phyloP scores from a whole-genome alignment of 2,797 vertebrate genomes.

The Peromyscus attwateri region DNA sequence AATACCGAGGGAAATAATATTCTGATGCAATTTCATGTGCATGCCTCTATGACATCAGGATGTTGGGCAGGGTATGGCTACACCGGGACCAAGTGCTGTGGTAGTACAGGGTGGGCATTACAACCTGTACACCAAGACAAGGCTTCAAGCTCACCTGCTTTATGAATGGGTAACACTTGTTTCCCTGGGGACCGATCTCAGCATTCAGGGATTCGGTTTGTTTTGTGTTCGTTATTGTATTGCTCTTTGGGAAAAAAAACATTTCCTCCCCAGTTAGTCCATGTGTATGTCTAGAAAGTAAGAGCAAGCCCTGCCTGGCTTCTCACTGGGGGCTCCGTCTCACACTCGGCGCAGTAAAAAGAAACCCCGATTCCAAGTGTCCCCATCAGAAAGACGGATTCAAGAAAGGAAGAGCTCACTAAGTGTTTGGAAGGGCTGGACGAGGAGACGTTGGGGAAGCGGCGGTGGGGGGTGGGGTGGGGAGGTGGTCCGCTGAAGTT shows the following conservation, averaged over 20 bases:
- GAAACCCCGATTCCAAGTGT: not conserved
- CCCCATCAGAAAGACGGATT: conserved; percentile 28
- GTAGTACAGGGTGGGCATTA: not conserved
- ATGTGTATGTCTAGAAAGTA: not conserved
- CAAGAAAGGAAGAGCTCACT: not conserved
- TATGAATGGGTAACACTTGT: not conserved
- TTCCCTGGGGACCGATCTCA: not conserved
- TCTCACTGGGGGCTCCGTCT: not conserved
- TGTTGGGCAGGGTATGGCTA: not conserved
- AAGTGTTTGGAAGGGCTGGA: not conserved
- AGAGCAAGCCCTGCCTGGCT: not conserved
- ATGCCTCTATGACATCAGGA: not conserved
- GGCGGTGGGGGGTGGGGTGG: too few species aligned
- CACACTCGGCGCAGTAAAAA: not conserved
- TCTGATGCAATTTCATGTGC: not conserved
- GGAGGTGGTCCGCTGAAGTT: too few species aligned
- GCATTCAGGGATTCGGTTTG: not conserved
- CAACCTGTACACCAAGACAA: not conserved
- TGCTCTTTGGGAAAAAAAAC: not conserved
- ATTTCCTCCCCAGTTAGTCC: not conserved
- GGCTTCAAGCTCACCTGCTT: not conserved
- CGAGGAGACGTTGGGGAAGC: not conserved
- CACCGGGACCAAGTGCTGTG: not conserved
- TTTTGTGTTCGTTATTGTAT: not conserved
- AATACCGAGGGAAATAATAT: not conserved